phyloP scores from a whole-genome alignment of 1,140 invertebrate genomes.

The Diorhabda elongata region DNA sequence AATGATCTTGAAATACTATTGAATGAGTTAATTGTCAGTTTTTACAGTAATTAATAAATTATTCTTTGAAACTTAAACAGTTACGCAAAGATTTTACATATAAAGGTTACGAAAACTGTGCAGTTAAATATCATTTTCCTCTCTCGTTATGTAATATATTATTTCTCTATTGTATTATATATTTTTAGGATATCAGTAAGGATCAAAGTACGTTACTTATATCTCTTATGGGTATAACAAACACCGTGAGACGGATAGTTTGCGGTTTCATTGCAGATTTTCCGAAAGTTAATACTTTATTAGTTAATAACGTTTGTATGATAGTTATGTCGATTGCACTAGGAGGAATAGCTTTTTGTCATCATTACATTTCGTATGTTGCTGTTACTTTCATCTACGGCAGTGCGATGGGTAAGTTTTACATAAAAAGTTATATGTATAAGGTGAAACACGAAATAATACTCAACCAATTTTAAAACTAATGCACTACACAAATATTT shows the following conservation, averaged over 20 bases:
- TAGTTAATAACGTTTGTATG: slow-evolving; percentile 92
- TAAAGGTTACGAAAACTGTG: too few species aligned
- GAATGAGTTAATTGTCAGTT: background rate
- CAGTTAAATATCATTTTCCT: background rate
- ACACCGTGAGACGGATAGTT: slow-evolving; percentile 82
- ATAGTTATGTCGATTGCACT: slow-evolving; percentile 84
- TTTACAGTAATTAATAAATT: too few species aligned
- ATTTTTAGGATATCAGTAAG: slow-evolving; percentile 65
- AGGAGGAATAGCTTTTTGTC: slow-evolving; percentile 77
- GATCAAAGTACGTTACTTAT: slow-evolving; percentile 80
- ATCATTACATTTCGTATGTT: slow-evolving; percentile 73
- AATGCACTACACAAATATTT: too few species aligned
- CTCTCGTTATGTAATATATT: background rate
- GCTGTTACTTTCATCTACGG: slow-evolving; percentile 89
- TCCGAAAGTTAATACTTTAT: slow-evolving; percentile 81
- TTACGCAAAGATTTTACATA: background rate
- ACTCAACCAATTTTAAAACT: too few species aligned
- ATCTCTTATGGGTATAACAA: slow-evolving; percentile 94
- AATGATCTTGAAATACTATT: background rate
- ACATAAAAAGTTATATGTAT: too few species aligned
- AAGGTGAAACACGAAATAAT: too few species aligned
- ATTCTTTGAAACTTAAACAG: background rate
- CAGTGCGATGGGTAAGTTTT: slow-evolving; percentile 86
- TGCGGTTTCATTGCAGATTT: slow-evolving; percentile 84
- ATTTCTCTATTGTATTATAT: background rate